Evolutionary conservation across 1,140 invertebrate species (phyloP).

Genomic region (Bombus cullumanus): DNA sequence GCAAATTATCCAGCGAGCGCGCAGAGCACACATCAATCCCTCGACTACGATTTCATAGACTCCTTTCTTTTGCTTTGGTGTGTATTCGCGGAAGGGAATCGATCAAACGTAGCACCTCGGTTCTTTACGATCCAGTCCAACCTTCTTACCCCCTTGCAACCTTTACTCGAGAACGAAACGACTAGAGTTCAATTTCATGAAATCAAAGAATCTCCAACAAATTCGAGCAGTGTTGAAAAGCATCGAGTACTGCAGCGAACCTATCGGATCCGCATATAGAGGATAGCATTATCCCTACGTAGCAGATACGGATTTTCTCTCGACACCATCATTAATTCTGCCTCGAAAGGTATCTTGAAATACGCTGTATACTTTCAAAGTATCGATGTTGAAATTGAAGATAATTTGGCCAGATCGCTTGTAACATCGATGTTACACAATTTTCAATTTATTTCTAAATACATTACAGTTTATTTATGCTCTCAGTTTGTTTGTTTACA

Average conservation of each 20-base stretch:
- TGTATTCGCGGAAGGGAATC: slow-evolving; percentile 9
- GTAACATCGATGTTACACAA: no score
- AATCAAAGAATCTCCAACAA: slow-evolving; percentile 40
- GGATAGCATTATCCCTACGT: no score
- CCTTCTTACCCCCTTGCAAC: slow-evolving; percentile 33
- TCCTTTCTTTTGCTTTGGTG: not conserved
- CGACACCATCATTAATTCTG: no score
- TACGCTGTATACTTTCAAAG: no score
- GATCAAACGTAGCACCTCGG: slow-evolving; percentile 14
- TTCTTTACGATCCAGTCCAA: slow-evolving; percentile 1
- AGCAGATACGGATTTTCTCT: no score
- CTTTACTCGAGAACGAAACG: slow-evolving; percentile 26
- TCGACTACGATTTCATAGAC: not conserved
- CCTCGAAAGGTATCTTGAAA: no score
- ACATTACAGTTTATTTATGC: no score
- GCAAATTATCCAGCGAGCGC: not conserved
- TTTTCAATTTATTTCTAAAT: no score
- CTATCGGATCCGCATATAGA: not conserved
- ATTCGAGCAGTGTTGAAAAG: not conserved
- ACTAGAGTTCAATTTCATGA: slow-evolving; percentile 58
- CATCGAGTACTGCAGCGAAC: not conserved
- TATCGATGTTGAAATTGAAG: no score
- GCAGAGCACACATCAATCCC: not conserved
- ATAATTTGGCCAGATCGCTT: no score
- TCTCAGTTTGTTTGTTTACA: no score